These are phyloP conservation scores for Dinocampus coccinellae DNA, from an alignment of 2,888 invertebrate species.

Conservation along the genomic window DNA sequence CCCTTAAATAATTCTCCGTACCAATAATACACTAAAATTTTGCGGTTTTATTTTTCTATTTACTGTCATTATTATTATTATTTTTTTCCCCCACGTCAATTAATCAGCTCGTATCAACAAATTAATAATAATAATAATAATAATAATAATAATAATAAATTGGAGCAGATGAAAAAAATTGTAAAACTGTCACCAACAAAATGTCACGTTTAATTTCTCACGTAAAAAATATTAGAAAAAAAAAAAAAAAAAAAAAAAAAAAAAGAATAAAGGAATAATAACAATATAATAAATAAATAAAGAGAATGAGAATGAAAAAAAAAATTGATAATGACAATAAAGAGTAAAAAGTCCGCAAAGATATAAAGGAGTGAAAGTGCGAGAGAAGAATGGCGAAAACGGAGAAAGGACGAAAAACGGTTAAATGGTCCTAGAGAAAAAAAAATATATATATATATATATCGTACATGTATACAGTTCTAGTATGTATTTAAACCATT, in stretches of 20 bases:
- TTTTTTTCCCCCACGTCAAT: too few species aligned
- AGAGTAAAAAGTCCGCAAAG: background rate
- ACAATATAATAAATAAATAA: background rate
- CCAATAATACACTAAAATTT: background rate
- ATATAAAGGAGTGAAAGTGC: background rate
- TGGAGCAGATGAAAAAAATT: too few species aligned
- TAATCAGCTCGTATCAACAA: too few species aligned
- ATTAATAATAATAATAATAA: too few species aligned
- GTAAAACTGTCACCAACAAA: too few species aligned
- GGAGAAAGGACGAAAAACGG: conserved; percentile 37
- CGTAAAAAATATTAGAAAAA: too few species aligned
- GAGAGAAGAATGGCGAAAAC: conserved; percentile 22
- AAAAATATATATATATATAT: conserved; percentile 16
- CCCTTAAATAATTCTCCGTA: conserved; percentile 11
- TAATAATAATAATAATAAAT: too few species aligned
- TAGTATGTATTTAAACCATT: conserved; percentile 28
- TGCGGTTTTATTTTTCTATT: background rate
- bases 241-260: too few species aligned
- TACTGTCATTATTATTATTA: too few species aligned
- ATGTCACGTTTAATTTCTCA: too few species aligned
- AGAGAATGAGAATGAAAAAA: background rate
- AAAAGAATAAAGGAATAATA: background rate
- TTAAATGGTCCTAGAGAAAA: conserved; percentile 33
- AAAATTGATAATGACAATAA: background rate
- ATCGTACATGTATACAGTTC: background rate